Evolutionary conservation across 1,140 invertebrate genomes (phyloP).

Genomic region (Apolygus lucorum): DNA sequence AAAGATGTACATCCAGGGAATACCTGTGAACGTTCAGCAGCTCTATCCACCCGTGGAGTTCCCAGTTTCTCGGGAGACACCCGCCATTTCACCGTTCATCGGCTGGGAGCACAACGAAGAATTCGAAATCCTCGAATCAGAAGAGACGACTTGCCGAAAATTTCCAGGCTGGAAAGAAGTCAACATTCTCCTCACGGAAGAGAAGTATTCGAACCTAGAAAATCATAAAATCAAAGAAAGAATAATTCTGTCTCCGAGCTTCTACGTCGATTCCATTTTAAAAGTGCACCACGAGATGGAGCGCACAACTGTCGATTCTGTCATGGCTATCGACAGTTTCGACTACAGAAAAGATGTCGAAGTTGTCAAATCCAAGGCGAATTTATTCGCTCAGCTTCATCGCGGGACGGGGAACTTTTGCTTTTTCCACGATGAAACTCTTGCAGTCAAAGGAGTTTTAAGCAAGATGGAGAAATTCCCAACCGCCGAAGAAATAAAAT

Average conservation of each 20-base stretch:
- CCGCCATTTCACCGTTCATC: slow-evolving; percentile 58
- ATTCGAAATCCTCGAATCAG: slow-evolving; percentile 8
- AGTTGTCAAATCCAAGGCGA: not conserved
- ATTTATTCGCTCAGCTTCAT: not conserved
- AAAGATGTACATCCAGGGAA: slow-evolving; percentile 55
- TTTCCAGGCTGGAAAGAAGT: slow-evolving; percentile 4
- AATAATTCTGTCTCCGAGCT: slow-evolving; percentile 4
- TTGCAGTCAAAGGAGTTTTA: not conserved
- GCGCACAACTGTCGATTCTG: not conserved
- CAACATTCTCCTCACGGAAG: not conserved
- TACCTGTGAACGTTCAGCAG: slow-evolving; percentile 49
- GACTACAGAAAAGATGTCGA: not conserved
- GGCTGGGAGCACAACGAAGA: slow-evolving; percentile 57
- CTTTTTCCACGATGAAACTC: not conserved
- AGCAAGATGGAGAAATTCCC: not conserved
- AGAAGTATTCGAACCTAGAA: not conserved
- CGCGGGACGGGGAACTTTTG: not conserved
- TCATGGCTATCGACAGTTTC: not conserved
- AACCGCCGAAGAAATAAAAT: not conserved
- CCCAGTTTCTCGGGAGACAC: slow-evolving; percentile 62
- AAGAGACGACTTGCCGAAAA: not conserved
- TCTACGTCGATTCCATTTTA: not conserved
- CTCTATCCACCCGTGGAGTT: slow-evolving; percentile 54
- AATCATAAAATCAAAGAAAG: not conserved
- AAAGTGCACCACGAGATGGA: not conserved